phyloP scores from a whole-genome alignment of 2,797 vertebrate species.

The Myiotriccus ornatus region DNA sequence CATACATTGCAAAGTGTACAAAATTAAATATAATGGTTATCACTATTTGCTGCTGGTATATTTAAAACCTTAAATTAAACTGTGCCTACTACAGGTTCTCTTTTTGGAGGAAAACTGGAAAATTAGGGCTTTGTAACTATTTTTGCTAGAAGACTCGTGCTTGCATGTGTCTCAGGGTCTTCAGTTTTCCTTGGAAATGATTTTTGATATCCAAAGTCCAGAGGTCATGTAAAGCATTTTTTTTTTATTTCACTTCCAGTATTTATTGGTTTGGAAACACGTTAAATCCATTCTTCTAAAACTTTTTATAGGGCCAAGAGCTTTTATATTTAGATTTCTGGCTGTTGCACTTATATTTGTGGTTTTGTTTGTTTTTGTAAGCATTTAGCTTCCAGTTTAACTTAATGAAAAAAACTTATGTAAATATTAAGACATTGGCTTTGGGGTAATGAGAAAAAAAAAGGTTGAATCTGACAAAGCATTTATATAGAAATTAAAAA shows the following conservation, averaged over 20 bases:
- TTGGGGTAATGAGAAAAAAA: neutral
- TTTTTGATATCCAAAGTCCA: slow-evolving; percentile 67
- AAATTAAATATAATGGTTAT: neutral
- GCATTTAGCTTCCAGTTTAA: slow-evolving; percentile 50
- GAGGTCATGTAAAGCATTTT: slow-evolving; percentile 40
- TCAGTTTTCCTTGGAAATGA: slow-evolving; percentile 69
- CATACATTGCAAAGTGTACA: slow-evolving; percentile 4
- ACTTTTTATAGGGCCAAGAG: slow-evolving; percentile 48
- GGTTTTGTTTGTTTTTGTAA: slow-evolving; percentile 28
- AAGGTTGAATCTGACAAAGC: neutral
- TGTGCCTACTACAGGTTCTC: slow-evolving; percentile 66
- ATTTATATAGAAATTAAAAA: neutral
- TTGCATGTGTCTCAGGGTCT: slow-evolving; percentile 69
- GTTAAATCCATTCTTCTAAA: slow-evolving; percentile 32
- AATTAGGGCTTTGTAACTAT: slow-evolving; percentile 60
- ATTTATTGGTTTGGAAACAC: slow-evolving; percentile 68
- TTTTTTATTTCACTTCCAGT: slow-evolving; percentile 31
- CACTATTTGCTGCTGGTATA: slow-evolving; percentile 60
- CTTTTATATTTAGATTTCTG: slow-evolving; percentile 65
- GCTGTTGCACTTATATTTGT: slow-evolving; percentile 46
- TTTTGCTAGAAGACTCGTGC: slow-evolving; percentile 73
- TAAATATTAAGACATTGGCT: slow-evolving; percentile 63
- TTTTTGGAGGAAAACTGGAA: slow-evolving; percentile 71
- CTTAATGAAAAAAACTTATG: slow-evolving; percentile 42
- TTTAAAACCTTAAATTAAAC: slow-evolving; percentile 63